A percentile compares a stretch with the other conserved stretches of the same genome.
These are phyloP conservation scores for Sinocyclocheilus grahami DNA, from an alignment of 2,113 vertebrate genomes.

Conservation along the genomic window DNA sequence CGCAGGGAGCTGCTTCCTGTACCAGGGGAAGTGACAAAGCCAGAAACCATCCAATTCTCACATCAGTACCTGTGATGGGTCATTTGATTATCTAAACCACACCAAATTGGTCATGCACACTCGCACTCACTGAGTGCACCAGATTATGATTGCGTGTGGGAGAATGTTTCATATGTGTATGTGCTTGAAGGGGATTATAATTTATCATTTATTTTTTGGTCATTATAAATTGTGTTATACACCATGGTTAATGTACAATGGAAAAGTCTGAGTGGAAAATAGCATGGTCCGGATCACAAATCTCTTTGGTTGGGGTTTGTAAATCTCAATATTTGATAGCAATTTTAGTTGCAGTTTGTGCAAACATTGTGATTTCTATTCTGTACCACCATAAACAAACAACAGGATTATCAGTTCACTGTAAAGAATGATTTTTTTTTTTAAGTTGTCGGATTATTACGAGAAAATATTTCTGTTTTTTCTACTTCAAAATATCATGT, in stretches of 20 bases:
- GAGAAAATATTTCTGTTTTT: too few relatives aligned
- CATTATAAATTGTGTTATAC: background rate
- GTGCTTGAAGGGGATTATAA: background rate
- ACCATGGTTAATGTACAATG: background rate
- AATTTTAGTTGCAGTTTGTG: background rate
- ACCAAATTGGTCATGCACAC: constrained; percentile 22
- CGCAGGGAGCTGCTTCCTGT: constrained; percentile 49
- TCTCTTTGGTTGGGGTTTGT: background rate
- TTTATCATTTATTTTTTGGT: background rate
- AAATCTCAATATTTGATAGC: background rate
- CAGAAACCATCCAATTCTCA: constrained; percentile 51
- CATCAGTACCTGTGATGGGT: constrained; percentile 42
- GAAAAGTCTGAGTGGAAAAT: background rate
- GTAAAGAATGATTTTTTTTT: too few relatives aligned
- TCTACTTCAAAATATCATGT: too few relatives aligned
- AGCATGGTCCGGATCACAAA: background rate
- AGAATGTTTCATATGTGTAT: background rate
- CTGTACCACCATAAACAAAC: background rate
- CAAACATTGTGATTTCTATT: background rate
- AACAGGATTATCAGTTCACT: background rate
- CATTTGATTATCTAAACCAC: constrained; percentile 33
- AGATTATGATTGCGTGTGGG: background rate
- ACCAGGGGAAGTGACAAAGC: constrained; percentile 37
- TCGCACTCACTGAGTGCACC: background rate
- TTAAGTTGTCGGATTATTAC: too few relatives aligned